These are phyloP conservation scores for Asteroscopus sphinx DNA, from an alignment of 2,888 invertebrate genomes.

Conservation along the genomic window DNA sequence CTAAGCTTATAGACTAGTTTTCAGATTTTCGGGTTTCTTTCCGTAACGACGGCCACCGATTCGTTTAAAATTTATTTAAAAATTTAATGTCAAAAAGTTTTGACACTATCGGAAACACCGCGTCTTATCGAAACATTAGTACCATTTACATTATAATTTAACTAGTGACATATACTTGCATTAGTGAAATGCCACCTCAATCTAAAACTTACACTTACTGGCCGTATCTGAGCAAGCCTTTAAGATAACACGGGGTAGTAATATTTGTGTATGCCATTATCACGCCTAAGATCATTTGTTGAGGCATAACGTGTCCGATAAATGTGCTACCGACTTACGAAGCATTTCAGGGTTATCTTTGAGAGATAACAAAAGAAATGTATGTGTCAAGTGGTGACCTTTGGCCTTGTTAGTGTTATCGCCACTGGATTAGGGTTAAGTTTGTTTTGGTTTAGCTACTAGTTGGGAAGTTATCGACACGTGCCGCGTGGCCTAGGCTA, in stretches of 20 bases:
- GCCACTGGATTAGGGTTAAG: conserved; percentile 18
- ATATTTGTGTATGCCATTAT: conserved; percentile 61
- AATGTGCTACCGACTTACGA: conserved; percentile 46
- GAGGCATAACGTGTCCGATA: conserved; percentile 47
- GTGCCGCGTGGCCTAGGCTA: conserved; percentile 13
- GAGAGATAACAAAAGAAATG: conserved; percentile 32
- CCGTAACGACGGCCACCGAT: too few species aligned
- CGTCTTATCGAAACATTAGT: not conserved
- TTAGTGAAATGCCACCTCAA: conserved; percentile 33
- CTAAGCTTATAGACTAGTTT: too few species aligned
- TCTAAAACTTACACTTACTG: conserved; percentile 32
- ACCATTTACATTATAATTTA: conserved; percentile 11
- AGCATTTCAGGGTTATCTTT: conserved; percentile 46
- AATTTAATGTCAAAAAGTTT: too few species aligned
- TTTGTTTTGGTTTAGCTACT: conserved; percentile 24
- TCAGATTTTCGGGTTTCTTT: too few species aligned
- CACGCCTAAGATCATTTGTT: conserved; percentile 50
- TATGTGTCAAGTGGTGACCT: conserved; percentile 33
- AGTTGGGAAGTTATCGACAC: conserved; percentile 4
- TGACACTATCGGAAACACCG: too few species aligned
- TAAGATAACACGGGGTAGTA: conserved; percentile 48
- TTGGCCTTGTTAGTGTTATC: conserved; percentile 29
- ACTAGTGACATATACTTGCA: conserved; percentile 18
- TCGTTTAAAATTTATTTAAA: too few species aligned
- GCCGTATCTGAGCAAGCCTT: conserved; percentile 37